These are phyloP conservation scores for Lutra lutra DNA, from an alignment of 2,797 vertebrate genomes.

Conservation along the genomic window DNA sequence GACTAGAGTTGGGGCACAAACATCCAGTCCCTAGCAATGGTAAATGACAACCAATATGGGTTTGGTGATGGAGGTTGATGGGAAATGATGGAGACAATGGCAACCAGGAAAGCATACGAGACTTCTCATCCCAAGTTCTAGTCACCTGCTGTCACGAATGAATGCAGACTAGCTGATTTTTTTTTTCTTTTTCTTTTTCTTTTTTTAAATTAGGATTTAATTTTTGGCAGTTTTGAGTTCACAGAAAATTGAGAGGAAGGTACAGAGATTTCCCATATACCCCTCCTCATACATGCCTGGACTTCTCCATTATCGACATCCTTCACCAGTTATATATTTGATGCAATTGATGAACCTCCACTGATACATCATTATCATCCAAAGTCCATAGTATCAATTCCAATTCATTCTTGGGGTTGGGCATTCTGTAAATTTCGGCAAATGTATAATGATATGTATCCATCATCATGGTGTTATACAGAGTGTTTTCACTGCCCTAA, in stretches of 20 bases:
- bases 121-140: fast-evolving
- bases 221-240: neutral
- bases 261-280: neutral
- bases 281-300: neutral
- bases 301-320: neutral
- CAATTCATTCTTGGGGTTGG: neutral
- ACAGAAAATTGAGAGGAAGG: neutral
- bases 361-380: neutral
- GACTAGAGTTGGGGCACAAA: neutral
- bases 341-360: neutral
- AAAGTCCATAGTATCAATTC: neutral
- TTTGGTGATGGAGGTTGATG: neutral
- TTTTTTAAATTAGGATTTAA: neutral
- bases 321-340: neutral
- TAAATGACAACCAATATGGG: neutral
- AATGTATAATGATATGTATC: neutral
- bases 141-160: neutral
- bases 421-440: neutral
- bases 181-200: too few relatives aligned
- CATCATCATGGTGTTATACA: neutral
- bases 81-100: neutral
- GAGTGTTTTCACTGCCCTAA: neutral
- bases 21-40: neutral
- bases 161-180: neutral
- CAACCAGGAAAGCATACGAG: neutral